A percentile compares a stretch with the other conserved stretches of the same genome.
phyloP scores from a whole-genome alignment of 2,113 vertebrate species.

The Bagarius yarrelli region DNA sequence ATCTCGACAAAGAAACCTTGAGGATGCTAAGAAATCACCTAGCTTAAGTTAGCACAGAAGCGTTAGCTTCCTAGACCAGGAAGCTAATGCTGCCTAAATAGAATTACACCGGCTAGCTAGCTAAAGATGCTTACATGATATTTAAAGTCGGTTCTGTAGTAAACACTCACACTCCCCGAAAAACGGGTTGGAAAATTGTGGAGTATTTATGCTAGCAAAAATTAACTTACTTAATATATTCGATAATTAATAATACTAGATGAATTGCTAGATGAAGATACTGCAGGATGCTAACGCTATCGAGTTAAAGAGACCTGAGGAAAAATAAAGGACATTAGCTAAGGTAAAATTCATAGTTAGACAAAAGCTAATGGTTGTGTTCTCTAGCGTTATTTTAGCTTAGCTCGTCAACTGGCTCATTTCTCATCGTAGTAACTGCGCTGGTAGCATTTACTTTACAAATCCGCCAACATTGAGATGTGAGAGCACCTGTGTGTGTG shows the following conservation, averaged over 20 bases:
- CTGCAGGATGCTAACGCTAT: neutral
- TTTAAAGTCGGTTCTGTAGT: neutral
- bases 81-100: neutral
- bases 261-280: neutral
- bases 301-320: neutral
- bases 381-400: neutral
- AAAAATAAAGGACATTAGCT: too few species aligned
- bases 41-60: neutral
- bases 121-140: neutral
- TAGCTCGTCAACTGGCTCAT: neutral
- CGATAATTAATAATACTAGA: too few species aligned
- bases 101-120: neutral
- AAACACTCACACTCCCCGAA: neutral
- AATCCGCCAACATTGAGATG: neutral
- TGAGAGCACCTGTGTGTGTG: slow-evolving; percentile 33
- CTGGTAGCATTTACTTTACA: neutral
- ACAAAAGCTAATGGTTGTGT: neutral
- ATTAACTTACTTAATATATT: too few species aligned
- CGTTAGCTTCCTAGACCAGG: too few species aligned
- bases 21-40: neutral
- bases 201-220: neutral
- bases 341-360: neutral
- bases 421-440: neutral
- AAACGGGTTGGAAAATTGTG: too few species aligned
- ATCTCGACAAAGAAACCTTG: neutral